Base-by-base conservation (phyloP, 2,888 invertebrate genomes). In the Orthosia cruda region DNA sequence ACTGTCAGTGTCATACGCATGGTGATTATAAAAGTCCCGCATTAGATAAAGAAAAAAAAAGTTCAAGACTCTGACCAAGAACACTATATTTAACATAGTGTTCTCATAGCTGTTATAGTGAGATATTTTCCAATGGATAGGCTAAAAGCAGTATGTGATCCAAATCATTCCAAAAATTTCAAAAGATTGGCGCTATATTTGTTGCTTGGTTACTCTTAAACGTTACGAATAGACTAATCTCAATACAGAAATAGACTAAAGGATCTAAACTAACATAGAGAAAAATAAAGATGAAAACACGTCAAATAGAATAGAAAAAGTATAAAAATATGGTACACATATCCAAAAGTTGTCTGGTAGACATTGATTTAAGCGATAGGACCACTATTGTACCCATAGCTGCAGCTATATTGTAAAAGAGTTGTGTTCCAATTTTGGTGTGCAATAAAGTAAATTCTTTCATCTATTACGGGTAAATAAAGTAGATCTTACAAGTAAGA, bases 11-110 rank as follows among this genome's bases (percentile, higher is more conserved):
- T 3, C 3, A 9, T 9, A 9, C 7, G 40, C 40, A 40, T 40
- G 9, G 9, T 9, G 40, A 40, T 9, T 40, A 40, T 40, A 40
- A 40, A 40, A 40, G 3, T 3, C 40, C 7, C 32, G 5, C 5
- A 32, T 7, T 32, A 32, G 4, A 32, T 32, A 32, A 32, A 32
- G 32, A 32, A 32, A 26, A 4, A 32, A 32, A 32, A 76, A 69
- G 63, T 69, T 74, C 61, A 77, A 68, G 47, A 66, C 15, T 20
- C 16, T 75, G 74, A 23, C 59, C 52, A 54, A 54, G 59, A 13
- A n/a, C n/a, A n/a, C n/a, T n/a, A n/a, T n/a, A n/a, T n/a, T 45
- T 5, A 54, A 54, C 20, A 20, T 54, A 40, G 40, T 40, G 9
- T 40, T 40, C 7, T 40, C 40, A 40, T 9, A 54, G 20, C 12